Conservation (phyloP, 2,113 vertebrate species). For the Siniperca knerii region DNA sequence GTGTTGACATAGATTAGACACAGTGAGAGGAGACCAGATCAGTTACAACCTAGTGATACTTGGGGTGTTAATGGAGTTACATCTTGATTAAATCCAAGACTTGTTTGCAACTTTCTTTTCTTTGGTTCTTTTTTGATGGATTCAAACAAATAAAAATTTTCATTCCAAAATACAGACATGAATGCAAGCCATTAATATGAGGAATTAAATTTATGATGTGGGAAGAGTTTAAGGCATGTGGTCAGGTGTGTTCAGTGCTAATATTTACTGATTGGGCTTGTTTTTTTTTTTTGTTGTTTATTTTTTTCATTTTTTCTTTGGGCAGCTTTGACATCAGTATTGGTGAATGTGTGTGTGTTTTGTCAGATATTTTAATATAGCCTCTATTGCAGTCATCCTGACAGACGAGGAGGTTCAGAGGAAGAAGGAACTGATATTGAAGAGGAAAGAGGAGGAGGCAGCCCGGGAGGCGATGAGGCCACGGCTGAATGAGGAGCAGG, state of each 20-base stretch:
- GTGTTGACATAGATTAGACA: conserved; percentile 19
- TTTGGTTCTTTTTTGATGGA: neutral
- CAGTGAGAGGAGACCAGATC: neutral
- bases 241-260: neutral
- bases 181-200: neutral
- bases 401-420: conserved; percentile 97
- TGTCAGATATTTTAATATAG: neutral
- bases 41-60: neutral
- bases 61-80: neutral
- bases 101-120: neutral
- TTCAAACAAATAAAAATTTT: neutral
- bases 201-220: neutral
- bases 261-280: neutral
- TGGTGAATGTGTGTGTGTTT: neutral
- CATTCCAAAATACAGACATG: neutral
- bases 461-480: conserved; percentile 91
- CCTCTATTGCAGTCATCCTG: conserved; percentile 89
- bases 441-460: conserved; percentile 95
- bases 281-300: neutral
- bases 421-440: conserved; percentile 95
- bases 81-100: conserved; percentile 11
- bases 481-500: conserved; percentile 91
- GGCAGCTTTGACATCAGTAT: neutral
- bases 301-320: neutral
- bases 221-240: neutral